A percentile compares a stretch with the other conserved stretches of the same genome.
phyloP scores from a whole-genome alignment of 2,797 vertebrate species.

The Macropus fuliginosus region DNA sequence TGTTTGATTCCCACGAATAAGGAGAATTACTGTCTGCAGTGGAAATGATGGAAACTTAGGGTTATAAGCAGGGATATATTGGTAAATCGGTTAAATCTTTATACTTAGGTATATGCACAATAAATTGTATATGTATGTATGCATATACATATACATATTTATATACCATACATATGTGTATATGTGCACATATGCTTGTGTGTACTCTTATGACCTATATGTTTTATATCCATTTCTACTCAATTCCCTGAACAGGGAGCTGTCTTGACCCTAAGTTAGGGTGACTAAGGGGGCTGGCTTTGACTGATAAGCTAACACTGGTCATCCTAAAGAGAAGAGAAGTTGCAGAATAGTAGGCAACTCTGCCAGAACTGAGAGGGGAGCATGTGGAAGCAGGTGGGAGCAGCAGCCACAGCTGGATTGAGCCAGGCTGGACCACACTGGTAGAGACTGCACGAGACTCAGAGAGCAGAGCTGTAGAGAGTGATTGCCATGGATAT shows the following conservation, averaged over 20 bases:
- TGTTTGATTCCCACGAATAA: background rate
- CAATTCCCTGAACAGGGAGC: background rate
- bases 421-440: background rate
- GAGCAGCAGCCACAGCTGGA: background rate
- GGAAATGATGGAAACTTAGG: background rate
- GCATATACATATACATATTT: fast-evolving
- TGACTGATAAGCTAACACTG: background rate
- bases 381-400: background rate
- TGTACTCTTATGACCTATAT: background rate
- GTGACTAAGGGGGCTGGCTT: background rate
- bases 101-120: background rate
- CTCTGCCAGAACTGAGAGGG: background rate
- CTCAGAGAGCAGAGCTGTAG: background rate
- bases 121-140: background rate
- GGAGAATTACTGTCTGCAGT: background rate
- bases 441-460: background rate
- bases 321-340: background rate
- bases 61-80: background rate
- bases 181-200: background rate
- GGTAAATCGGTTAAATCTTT: background rate
- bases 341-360: background rate
- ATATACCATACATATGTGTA: background rate
- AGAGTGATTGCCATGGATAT: background rate
- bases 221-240: background rate
- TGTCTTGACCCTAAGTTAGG: background rate